Percentiles rank a stretch among this genome's conserved stretches.
These are phyloP conservation scores for Equus quagga DNA, from an alignment of 2,113 vertebrate species.

Conservation along the genomic window DNA sequence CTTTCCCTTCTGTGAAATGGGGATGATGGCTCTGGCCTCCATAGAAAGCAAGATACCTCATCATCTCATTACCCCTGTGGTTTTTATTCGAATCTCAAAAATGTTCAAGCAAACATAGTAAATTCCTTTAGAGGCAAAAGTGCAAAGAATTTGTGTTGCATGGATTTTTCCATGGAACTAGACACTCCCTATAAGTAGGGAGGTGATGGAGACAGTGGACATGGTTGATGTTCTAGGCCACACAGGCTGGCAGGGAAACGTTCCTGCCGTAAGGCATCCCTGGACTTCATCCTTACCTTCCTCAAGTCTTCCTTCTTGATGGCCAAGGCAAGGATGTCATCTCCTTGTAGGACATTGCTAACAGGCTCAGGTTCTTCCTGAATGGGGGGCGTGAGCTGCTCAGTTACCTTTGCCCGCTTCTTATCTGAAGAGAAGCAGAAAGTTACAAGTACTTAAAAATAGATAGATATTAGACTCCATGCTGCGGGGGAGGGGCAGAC, in stretches of 20 bases:
- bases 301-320: constrained; percentile 86
- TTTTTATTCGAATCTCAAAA: background rate
- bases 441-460: background rate
- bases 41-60: background rate
- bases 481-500: fast-evolving
- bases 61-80: background rate
- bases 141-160: background rate
- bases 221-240: background rate
- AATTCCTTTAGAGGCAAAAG: background rate
- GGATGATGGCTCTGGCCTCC: background rate
- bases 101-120: background rate
- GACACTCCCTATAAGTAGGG: background rate
- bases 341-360: constrained; percentile 79
- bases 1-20: background rate
- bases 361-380: constrained; percentile 80
- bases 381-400: constrained; percentile 62
- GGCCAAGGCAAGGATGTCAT: constrained; percentile 87
- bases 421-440: constrained; percentile 86
- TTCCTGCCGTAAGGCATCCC: background rate
- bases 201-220: background rate
- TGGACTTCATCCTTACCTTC: constrained; percentile 85
- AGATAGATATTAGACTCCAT: background rate
- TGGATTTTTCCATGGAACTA: background rate
- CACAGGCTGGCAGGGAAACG: too few relatives aligned
- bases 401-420: constrained; percentile 79